phyloP scores from a whole-genome alignment of 2,113 vertebrate genomes.

The Butorides virescens region DNA sequence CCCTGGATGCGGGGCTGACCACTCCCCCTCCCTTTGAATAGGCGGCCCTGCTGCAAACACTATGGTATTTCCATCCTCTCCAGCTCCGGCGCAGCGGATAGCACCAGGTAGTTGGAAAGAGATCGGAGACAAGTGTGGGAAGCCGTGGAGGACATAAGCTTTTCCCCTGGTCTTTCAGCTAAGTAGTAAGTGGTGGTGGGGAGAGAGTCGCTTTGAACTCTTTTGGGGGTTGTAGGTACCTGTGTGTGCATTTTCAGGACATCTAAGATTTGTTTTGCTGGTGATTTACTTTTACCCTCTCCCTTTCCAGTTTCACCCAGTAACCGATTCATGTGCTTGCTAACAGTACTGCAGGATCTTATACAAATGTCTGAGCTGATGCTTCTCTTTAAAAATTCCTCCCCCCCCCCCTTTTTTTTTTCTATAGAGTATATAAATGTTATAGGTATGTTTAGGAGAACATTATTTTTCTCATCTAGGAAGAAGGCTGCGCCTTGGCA shows the following conservation, averaged over 20 bases:
- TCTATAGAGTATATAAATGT: not conserved
- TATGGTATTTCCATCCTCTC: conserved; percentile 85
- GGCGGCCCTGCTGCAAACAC: conserved; percentile 82
- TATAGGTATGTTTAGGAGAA: not conserved
- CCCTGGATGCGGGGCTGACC: conserved; percentile 62
- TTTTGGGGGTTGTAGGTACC: not conserved
- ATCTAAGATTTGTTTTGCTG: not conserved
- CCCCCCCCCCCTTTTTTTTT: not conserved
- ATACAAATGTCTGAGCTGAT: not conserved
- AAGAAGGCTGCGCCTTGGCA: not conserved
- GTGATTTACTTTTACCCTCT: not conserved
- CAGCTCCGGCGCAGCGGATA: conserved; percentile 65
- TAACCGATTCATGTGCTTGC: not conserved
- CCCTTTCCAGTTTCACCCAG: not conserved
- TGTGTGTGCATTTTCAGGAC: not conserved
- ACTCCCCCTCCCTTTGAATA: conserved; percentile 80
- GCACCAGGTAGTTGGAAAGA: conserved; percentile 73
- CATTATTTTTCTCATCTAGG: not conserved
- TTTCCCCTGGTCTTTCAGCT: conserved; percentile 30
- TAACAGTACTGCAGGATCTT: not conserved
- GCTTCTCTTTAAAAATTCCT: not conserved
- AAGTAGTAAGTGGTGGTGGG: conserved; percentile 65
- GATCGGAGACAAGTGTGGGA: conserved; percentile 39
- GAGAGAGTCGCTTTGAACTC: conserved; percentile 3
- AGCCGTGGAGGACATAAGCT: conserved; percentile 39